Conservation (phyloP, 2,888 invertebrate genomes). For the Epiblema foenella region DNA sequence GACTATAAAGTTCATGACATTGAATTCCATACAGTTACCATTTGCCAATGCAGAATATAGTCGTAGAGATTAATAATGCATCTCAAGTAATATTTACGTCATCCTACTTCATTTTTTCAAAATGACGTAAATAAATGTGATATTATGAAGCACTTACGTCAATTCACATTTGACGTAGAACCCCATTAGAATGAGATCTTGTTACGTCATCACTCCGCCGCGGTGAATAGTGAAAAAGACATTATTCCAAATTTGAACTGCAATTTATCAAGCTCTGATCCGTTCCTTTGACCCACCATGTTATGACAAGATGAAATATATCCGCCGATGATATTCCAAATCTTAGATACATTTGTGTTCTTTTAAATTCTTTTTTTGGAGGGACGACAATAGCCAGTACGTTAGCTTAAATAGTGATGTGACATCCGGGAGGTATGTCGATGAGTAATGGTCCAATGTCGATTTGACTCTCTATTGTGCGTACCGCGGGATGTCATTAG, state of each 20-base stretch:
- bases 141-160: slow-evolving; percentile 23
- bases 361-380: slow-evolving; percentile 62
- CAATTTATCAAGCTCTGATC: slow-evolving; percentile 82
- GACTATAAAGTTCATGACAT: slow-evolving; percentile 5
- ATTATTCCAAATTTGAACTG: slow-evolving; percentile 82
- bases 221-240: slow-evolving; percentile 82
- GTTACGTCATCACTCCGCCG: slow-evolving; percentile 76
- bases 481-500: slow-evolving; percentile 57
- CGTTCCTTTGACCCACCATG: slow-evolving; percentile 80
- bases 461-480: slow-evolving; percentile 49
- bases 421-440: slow-evolving; percentile 76
- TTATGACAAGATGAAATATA: slow-evolving; percentile 85
- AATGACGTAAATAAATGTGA: slow-evolving; percentile 1
- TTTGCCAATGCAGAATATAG: slow-evolving; percentile 18
- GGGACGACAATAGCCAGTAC: slow-evolving; percentile 55
- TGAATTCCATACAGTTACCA: slow-evolving; percentile 7
- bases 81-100: slow-evolving; percentile 31
- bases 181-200: slow-evolving; percentile 64
- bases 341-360: slow-evolving; percentile 65
- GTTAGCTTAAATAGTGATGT: slow-evolving; percentile 66
- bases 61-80: slow-evolving; percentile 29
- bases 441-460: slow-evolving; percentile 68
- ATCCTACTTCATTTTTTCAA: not conserved
- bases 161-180: slow-evolving; percentile 49
- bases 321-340: slow-evolving; percentile 80